Conservation (phyloP, 2,797 vertebrate genomes). For the Scleropages formosus region DNA sequence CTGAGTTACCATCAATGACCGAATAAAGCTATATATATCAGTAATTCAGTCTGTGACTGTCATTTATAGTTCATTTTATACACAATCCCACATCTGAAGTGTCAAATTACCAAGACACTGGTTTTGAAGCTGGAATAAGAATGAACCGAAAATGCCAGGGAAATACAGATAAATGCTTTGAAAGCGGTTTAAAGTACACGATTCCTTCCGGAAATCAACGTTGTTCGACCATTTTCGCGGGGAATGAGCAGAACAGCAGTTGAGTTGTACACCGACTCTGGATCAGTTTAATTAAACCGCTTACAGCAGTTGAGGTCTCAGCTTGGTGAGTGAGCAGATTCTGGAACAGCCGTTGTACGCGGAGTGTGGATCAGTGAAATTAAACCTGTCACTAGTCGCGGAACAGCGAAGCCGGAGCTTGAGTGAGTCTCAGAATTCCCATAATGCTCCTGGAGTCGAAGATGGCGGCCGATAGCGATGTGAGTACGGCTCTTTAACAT, state of each 20-base stretch:
- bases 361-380: neutral
- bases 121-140: too few relatives aligned
- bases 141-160: too few relatives aligned
- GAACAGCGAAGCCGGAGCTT: neutral
- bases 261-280: neutral
- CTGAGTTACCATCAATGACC: too few relatives aligned
- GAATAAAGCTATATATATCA: too few relatives aligned
- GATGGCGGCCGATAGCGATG: slow-evolving; percentile 30
- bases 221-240: neutral
- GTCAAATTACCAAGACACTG: too few relatives aligned
- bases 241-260: neutral
- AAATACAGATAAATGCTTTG: too few relatives aligned
- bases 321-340: neutral
- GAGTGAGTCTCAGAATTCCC: neutral
- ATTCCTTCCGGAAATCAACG: neutral
- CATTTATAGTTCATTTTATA: too few relatives aligned
- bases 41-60: too few relatives aligned
- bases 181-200: too few relatives aligned
- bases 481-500: slow-evolving; percentile 41
- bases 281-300: neutral
- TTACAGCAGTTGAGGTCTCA: neutral
- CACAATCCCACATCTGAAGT: too few relatives aligned
- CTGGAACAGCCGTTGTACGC: neutral
- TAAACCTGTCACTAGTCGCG: too few relatives aligned
- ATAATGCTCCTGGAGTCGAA: slow-evolving; percentile 1